Evolutionary conservation across 2,888 invertebrate genomes (phyloP).

Genomic region (Leptopterna dolabrata): DNA sequence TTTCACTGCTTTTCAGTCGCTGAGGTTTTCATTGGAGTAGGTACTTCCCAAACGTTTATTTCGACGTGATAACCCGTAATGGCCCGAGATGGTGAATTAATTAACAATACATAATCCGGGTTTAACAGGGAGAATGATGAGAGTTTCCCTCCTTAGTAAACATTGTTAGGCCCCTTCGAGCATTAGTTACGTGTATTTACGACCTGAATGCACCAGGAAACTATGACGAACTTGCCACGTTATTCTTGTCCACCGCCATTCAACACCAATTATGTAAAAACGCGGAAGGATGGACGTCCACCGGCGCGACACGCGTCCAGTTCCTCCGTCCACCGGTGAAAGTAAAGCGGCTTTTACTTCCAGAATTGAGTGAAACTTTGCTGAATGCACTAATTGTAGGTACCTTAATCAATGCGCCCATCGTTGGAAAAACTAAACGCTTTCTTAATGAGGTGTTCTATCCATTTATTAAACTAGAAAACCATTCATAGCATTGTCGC

Average conservation of each 20-base stretch:
- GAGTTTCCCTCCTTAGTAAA: too few species aligned
- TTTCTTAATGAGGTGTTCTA: neutral
- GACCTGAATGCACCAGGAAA: neutral
- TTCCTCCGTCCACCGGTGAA: neutral
- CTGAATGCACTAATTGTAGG: constrained; percentile 22
- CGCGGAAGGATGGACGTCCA: constrained; percentile 10
- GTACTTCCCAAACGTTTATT: too few species aligned
- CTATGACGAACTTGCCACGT: neutral
- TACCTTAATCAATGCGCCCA: neutral
- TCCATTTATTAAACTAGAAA: neutral
- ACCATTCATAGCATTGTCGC: neutral
- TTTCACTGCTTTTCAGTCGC: too few species aligned
- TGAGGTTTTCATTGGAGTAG: too few species aligned
- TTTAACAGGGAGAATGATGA: too few species aligned
- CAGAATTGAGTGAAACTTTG: constrained; percentile 39
- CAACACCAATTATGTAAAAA: constrained; percentile 12
- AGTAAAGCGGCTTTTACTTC: constrained; percentile 21
- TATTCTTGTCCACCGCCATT: neutral
- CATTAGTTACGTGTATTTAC: too few species aligned
- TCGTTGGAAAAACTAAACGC: neutral
- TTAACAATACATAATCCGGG: too few species aligned
- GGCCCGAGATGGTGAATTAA: too few species aligned
- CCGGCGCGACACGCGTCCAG: constrained; percentile 16
- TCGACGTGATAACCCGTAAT: too few species aligned
- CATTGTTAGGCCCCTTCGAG: too few species aligned